Evolutionary conservation across 2,797 vertebrate species (phyloP).

Genomic region (Odontamblyopus lacepedii): DNA sequence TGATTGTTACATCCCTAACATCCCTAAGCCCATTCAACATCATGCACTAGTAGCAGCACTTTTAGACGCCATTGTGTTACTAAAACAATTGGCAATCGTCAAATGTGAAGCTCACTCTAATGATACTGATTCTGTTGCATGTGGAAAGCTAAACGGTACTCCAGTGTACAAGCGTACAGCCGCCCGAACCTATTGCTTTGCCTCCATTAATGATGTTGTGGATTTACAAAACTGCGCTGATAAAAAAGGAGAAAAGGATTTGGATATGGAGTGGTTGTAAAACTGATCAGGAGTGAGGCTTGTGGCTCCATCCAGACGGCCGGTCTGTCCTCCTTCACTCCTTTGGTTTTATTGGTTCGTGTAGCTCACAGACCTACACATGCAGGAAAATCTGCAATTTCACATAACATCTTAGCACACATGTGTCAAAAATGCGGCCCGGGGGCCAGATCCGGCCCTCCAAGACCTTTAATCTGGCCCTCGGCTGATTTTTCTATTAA

Average conservation of each 20-base stretch:
- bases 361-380: background rate
- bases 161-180: background rate
- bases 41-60: background rate
- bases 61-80: background rate
- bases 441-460: too few species aligned
- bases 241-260: background rate
- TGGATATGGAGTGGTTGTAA: background rate
- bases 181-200: background rate
- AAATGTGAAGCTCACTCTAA: background rate
- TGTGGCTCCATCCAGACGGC: background rate
- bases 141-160: background rate
- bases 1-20: too few species aligned
- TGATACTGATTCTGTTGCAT: background rate
- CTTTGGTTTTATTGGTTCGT: background rate
- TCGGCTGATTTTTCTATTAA: too few species aligned
- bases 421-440: too few species aligned
- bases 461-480: too few species aligned
- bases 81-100: background rate
- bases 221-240: background rate
- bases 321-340: background rate
- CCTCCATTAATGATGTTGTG: background rate
- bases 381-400: background rate
- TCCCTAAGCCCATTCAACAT: background rate
- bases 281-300: background rate
- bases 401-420: background rate